Base-by-base conservation (phyloP, 2,888 invertebrate species). In the Gonocerus acuteangulatus region DNA sequence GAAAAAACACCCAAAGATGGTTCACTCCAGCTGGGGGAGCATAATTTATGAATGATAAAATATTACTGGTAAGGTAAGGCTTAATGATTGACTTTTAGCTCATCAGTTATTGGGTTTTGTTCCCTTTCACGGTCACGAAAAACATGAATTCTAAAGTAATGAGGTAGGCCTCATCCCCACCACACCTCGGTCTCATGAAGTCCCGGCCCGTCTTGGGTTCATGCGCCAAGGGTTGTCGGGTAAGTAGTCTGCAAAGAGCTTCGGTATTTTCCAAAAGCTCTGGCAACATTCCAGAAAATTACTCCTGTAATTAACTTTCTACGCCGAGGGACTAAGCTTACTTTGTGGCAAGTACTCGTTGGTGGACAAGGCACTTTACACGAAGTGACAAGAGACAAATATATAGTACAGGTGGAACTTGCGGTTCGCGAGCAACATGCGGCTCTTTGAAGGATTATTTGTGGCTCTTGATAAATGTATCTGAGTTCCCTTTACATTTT, bases 21-120 rank as follows among this genome's bases (percentile, higher is more conserved):
- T 27, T 27, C 27, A 27, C 27, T 27, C 27, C 16, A 16, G n/a
- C 42, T 16, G 42, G 16, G n/a, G 16, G 19, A 51, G 19, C 19
- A 51, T 51, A 51, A 18, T 34, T 51, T 34, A 51, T 51, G 15
- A 51, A 51, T 51, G 51, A 51, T 51, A 51, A 51, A 51, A 51
- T 51, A 51, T 51, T 51, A 51, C 51, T 9, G 18, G 18, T 34
- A 34, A 51, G 51, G 27, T 4, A n/a, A 51, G 19, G 51, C 32
- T 34, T 51, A 51, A 51, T 51, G 51, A 51, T 51, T 51, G 51
- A 51, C 51, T 51, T 51, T 51, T 51, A 51, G 51, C 51, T 51
- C 51, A 51, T 51, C 51, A 51, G 34, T 51, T 51, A 51, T 51
- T 51, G 51, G 27, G 34, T 19, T 51, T 19, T 51, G 51, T 51